phyloP scores from a whole-genome alignment of 1,140 invertebrate genomes.

The Penaeus chinensis region DNA sequence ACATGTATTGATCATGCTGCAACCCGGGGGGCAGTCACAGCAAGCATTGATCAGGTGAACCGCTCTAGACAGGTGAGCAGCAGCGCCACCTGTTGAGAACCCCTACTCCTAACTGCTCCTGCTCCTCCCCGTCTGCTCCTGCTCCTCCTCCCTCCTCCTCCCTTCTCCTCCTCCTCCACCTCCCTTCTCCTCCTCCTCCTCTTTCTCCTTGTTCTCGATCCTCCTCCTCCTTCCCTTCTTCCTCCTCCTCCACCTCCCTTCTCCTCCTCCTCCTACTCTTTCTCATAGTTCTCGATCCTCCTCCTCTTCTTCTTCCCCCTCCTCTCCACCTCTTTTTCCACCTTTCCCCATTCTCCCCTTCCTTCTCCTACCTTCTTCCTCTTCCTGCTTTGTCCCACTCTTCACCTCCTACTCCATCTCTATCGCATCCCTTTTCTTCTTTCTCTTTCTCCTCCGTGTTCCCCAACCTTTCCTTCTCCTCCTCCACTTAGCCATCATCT shows the following conservation, averaged over 20 bases:
- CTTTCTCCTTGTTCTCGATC: background rate
- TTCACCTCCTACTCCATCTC: background rate
- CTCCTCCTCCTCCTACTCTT: background rate
- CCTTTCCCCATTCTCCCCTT: background rate
- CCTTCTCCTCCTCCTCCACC: background rate
- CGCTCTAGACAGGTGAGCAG: slow-evolving; percentile 41
- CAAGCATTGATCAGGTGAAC: slow-evolving; percentile 41
- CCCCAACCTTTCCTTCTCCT: background rate
- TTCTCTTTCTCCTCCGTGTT: background rate
- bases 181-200: background rate
- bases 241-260: background rate
- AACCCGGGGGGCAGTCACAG: slow-evolving; percentile 6
- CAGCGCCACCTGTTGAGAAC: slow-evolving; percentile 44
- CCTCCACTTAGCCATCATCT: background rate
- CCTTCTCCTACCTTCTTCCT: background rate
- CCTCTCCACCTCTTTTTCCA: background rate
- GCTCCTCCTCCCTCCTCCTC: background rate
- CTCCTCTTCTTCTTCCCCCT: slow-evolving; percentile 17
- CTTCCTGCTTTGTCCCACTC: background rate
- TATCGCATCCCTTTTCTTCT: background rate
- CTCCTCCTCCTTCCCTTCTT: background rate
- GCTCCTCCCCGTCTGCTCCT: background rate
- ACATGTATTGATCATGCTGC: slow-evolving; percentile 45
- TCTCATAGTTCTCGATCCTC: background rate
- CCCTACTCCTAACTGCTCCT: background rate